A percentile compares a stretch with the other conserved stretches of the same genome.
Conservation (phyloP, 1,140 invertebrate genomes). For the Arion vulgaris region DNA sequence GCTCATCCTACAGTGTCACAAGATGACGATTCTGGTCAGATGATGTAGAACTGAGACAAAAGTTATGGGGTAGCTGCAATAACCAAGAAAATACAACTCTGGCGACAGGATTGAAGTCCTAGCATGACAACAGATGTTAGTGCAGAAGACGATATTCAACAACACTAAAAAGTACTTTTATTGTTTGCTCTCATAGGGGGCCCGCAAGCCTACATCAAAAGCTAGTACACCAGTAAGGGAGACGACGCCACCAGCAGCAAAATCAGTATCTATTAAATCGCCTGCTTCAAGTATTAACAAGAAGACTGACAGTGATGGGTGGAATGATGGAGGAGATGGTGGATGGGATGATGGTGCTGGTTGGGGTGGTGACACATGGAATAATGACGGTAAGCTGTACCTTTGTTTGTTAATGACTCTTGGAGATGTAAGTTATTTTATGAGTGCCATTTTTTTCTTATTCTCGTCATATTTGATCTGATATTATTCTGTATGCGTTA, state of each 20-base stretch:
- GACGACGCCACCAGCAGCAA: conserved; percentile 33
- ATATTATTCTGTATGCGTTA: no score
- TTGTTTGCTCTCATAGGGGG: not conserved
- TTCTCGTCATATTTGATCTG: no score
- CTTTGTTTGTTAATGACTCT: no score
- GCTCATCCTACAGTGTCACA: no score
- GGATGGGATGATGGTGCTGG: conserved; percentile 51
- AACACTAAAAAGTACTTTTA: not conserved
- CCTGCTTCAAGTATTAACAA: not conserved
- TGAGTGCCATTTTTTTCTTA: no score
- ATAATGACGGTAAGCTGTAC: conserved; percentile 22
- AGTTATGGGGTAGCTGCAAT: no score
- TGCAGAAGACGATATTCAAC: no score
- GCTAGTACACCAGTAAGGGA: conserved; percentile 39
- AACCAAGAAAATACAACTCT: no score
- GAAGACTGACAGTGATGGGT: conserved; percentile 32
- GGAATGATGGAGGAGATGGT: conserved; percentile 43
- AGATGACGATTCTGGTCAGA: no score
- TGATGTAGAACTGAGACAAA: no score
- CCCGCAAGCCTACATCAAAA: conserved; percentile 19
- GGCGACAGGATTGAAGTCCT: no score
- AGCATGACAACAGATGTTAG: no score
- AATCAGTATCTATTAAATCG: not conserved
- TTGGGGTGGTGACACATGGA: conserved; percentile 50
- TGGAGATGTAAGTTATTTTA: not conserved